phyloP scores from a whole-genome alignment of 2,888 invertebrate species.

The Chesias legatella region DNA sequence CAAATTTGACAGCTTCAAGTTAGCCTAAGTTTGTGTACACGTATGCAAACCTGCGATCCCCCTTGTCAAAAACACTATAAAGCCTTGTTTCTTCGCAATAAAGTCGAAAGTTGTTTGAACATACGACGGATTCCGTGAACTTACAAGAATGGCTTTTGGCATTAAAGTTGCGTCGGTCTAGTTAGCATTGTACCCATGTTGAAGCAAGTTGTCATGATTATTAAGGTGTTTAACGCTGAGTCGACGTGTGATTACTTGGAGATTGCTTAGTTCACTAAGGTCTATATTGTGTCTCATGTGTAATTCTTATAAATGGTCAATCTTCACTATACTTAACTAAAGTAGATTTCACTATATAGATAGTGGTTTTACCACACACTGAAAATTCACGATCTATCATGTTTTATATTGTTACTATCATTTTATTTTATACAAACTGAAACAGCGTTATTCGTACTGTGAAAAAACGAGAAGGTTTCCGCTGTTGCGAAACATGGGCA shows the following conservation, averaged over 20 bases:
- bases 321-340: no score
- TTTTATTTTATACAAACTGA: no score
- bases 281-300: slow-evolving; percentile 14
- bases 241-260: slow-evolving; percentile 40
- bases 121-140: background rate
- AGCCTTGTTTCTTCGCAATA: slow-evolving; percentile 30
- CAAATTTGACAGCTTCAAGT: slow-evolving; percentile 79
- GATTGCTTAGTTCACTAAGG: slow-evolving; percentile 23
- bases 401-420: no score
- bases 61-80: slow-evolving; percentile 11
- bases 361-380: no score
- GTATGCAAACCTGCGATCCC: slow-evolving; percentile 46
- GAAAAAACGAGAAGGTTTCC: no score
- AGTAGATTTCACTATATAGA: no score
- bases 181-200: slow-evolving; percentile 73
- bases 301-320: no score
- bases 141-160: slow-evolving; percentile 28
- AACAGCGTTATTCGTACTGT: no score
- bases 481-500: no score
- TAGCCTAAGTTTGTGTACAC: slow-evolving; percentile 70
- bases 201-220: slow-evolving; percentile 74
- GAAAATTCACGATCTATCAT: no score
- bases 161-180: slow-evolving; percentile 67
- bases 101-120: slow-evolving; percentile 23
- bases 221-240: slow-evolving; percentile 66